phyloP scores from a whole-genome alignment of 23 tunicate genomes.

The Ascidia mentula region DNA sequence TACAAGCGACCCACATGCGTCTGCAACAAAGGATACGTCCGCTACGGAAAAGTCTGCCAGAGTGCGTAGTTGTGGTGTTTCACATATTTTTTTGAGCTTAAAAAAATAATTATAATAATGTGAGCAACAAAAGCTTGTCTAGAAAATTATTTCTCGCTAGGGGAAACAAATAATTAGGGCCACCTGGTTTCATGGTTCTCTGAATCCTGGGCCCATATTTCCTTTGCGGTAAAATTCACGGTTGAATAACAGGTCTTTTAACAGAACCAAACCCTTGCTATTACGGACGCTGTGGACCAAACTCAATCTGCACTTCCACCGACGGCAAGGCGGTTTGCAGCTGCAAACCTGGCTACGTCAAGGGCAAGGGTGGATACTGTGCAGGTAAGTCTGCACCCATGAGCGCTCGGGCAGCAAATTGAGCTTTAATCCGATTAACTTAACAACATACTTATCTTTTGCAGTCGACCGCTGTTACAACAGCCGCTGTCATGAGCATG shows the following conservation, averaged over 20 bases:
- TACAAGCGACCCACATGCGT: not conserved
- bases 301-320: not conserved
- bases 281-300: not conserved
- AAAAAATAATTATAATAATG: too few relatives aligned
- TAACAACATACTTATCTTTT: not conserved
- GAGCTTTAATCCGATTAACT: not conserved
- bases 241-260: not conserved
- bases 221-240: too few relatives aligned
- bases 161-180: too few relatives aligned
- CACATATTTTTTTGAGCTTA: too few relatives aligned
- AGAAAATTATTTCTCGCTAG: too few relatives aligned
- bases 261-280: not conserved
- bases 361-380: not conserved
- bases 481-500: not conserved
- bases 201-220: too few relatives aligned
- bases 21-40: not conserved
- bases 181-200: too few relatives aligned
- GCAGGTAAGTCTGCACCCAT: not conserved
- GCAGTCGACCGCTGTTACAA: constrained; percentile 9
- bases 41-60: not conserved
- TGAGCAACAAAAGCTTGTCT: too few relatives aligned
- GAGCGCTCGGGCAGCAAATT: not conserved
- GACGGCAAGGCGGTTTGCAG: not conserved
- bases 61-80: too few relatives aligned
- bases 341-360: not conserved